Conservation (phyloP, 2,888 invertebrate species). For the Anaspis maculata region DNA sequence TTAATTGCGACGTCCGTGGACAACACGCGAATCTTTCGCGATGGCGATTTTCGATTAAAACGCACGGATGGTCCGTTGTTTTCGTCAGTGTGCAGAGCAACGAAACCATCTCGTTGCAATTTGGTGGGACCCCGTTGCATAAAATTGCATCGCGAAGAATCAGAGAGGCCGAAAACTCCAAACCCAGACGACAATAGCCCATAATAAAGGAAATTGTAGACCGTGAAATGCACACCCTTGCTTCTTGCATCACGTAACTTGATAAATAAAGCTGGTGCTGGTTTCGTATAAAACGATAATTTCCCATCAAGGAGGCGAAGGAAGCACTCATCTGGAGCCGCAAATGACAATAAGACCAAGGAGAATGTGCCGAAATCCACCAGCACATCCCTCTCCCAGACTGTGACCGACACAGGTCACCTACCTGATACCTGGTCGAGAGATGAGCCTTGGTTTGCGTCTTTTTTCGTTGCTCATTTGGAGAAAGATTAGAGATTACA, state of each 20-base stretch:
- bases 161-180: no score
- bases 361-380: slow-evolving; percentile 26
- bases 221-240: slow-evolving; percentile 33
- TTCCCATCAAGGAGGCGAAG: slow-evolving; percentile 13
- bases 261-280: slow-evolving; percentile 6
- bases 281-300: slow-evolving; percentile 10
- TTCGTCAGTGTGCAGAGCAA: slow-evolving; percentile 28
- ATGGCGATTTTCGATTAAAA: slow-evolving; percentile 35
- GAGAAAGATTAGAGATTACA: no score
- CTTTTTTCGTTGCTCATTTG: no score
- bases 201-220: slow-evolving; percentile 32
- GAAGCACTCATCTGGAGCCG: slow-evolving; percentile 15
- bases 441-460: no score
- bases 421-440: no score
- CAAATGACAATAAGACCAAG: slow-evolving; percentile 12
- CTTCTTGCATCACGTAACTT: slow-evolving; percentile 14
- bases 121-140: slow-evolving; percentile 39
- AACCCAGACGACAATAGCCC: slow-evolving; percentile 34
- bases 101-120: no score
- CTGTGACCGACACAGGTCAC: slow-evolving; percentile 34
- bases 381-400: slow-evolving; percentile 22
- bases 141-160: slow-evolving; percentile 38
- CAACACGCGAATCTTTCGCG: slow-evolving; percentile 31
- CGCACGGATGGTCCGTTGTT: slow-evolving; percentile 35
- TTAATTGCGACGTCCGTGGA: slow-evolving; percentile 27